Base-by-base conservation (phyloP, 2,797 vertebrate species). In the Liasis olivaceus region DNA sequence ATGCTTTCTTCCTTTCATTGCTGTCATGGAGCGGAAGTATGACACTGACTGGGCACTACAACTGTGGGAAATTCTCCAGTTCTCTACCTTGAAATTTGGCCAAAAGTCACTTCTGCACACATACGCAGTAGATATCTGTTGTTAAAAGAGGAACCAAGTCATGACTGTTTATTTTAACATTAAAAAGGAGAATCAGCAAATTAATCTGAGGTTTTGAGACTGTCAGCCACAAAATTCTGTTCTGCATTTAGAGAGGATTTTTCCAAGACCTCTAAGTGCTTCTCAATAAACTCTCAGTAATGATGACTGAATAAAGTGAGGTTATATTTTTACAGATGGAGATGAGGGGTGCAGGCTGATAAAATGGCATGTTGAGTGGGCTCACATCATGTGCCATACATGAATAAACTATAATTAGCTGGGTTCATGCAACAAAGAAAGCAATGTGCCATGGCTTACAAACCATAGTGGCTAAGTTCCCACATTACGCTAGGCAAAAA, bases 141-240 rank as follows among this genome's bases (percentile, higher is more conserved):
- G 11, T 88, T 62, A 47, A 58, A 72, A 72, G 60, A 72, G 59
- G 69, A 93, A 93, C 66, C 89, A 58, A 90, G 89, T 88, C 59
- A 84, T 22, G 59, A 42, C 85, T 87, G 6, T 85, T 47, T 72
- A 60, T 87, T 24, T 64, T 36, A 60, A 85, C 85, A n/a, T 31
- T 81, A 58, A 58, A 90, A 93, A 88, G 59, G 58, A 64, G 89
- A 93, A 90, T 47, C 31, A 63, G 89, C 31, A 36, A 64, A 58
- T n/a, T 17, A 6, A n/a, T 90, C 90, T 54, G 54, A 77, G 89
- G 89, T 56, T 90, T 90, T 87, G 66, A 54, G 64, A 47, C 42
- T 86, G 54, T 85, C 28, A 87, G 26, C 63, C 63, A 26, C 88
- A 92, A 17, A 86, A 89, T 60, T 51, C 28, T 89, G 15, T 72